Percentiles rank a stretch among this genome's conserved stretches.
Evolutionary conservation across 2,888 invertebrate genomes (phyloP).

Genomic region (Pristionchus arcanus): DNA sequence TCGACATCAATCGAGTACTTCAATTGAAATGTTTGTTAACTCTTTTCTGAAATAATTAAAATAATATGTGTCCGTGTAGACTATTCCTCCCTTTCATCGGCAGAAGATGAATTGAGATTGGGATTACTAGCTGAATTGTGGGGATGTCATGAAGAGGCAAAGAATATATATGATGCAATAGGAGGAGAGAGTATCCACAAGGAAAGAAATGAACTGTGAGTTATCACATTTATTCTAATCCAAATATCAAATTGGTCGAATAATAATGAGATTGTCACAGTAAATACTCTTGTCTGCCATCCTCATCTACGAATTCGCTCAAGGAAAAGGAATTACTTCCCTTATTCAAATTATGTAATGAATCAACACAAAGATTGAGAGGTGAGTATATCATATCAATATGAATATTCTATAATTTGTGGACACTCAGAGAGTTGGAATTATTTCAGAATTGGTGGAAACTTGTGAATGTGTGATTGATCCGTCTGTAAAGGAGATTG

Average conservation of each 20-base stretch:
- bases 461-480: neutral
- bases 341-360: neutral
- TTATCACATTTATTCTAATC: neutral
- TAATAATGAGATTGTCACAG: neutral
- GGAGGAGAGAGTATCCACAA: neutral
- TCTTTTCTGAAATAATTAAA: neutral
- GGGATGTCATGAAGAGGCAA: slow-evolving; percentile 39
- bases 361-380: slow-evolving; percentile 12
- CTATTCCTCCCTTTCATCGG: neutral
- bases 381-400: neutral
- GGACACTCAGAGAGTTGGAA: neutral
- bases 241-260: neutral
- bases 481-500: neutral
- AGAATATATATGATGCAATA: neutral
- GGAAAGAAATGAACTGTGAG: slow-evolving; percentile 22
- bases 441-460: slow-evolving; percentile 26
- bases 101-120: slow-evolving; percentile 34
- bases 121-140: slow-evolving; percentile 37
- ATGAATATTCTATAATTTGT: neutral
- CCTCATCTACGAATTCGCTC: neutral
- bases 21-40: neutral
- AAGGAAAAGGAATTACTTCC: neutral
- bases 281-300: neutral
- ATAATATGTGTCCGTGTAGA: neutral
- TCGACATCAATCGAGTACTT: slow-evolving; percentile 20